These are phyloP conservation scores for Margaritifera margaritifera DNA, from an alignment of 2,888 invertebrate species.

Conservation along the genomic window DNA sequence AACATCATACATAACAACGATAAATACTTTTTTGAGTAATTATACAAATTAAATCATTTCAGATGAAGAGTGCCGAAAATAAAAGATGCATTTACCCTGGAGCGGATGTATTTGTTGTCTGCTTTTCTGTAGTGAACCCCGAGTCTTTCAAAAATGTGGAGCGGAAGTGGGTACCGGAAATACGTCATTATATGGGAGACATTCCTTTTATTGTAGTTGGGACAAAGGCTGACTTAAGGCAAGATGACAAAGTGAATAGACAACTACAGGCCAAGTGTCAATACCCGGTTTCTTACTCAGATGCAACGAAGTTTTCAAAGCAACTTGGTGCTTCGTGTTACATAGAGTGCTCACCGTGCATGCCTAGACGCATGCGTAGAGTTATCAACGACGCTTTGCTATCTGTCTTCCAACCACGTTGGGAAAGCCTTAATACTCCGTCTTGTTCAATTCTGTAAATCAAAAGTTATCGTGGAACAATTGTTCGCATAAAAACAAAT, in stretches of 20 bases:
- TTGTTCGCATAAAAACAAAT: no score
- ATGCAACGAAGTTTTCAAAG: slow-evolving; percentile 44
- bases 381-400: slow-evolving; percentile 59
- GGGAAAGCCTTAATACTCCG: slow-evolving; percentile 1
- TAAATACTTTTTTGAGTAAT: no score
- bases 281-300: slow-evolving; percentile 39
- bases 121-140: slow-evolving; percentile 59
- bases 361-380: slow-evolving; percentile 53
- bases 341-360: slow-evolving; percentile 56
- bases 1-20: no score
- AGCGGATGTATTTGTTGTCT: slow-evolving; percentile 59
- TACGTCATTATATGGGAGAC: slow-evolving; percentile 42
- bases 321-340: slow-evolving; percentile 56
- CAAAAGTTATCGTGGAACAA: no score
- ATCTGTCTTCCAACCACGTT: slow-evolving; percentile 42
- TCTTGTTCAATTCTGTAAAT: slow-evolving; percentile 24
- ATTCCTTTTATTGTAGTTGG: slow-evolving; percentile 59
- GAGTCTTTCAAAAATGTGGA: slow-evolving; percentile 51
- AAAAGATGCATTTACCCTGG: slow-evolving; percentile 46
- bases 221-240: slow-evolving; percentile 56
- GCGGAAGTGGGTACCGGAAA: slow-evolving; percentile 55
- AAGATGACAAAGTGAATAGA: slow-evolving; percentile 38
- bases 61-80: slow-evolving; percentile 46
- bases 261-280: slow-evolving; percentile 42
- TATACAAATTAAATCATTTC: slow-evolving; percentile 10